Conservation (phyloP, 2,113 vertebrate genomes). For the Gopherus flavomarginatus region DNA sequence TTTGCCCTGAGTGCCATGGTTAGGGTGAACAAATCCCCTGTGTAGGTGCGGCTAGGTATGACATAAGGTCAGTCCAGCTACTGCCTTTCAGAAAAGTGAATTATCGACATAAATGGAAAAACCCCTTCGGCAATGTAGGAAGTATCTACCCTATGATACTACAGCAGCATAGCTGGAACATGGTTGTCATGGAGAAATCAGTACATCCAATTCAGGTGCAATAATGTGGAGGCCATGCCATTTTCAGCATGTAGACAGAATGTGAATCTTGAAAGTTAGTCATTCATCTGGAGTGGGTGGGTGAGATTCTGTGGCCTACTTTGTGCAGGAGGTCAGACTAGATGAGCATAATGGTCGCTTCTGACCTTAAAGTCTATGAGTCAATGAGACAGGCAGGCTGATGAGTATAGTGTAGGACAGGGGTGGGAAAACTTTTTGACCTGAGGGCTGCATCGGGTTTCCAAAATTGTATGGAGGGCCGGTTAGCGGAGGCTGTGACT, state of each 20-base stretch:
- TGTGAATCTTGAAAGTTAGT: not conserved
- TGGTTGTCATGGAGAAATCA: not conserved
- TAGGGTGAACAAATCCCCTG: not conserved
- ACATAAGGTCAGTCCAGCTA: not conserved
- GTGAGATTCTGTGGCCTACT: too few relatives aligned
- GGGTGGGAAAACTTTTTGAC: too few relatives aligned
- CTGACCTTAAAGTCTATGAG: too few relatives aligned
- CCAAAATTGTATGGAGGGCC: too few relatives aligned
- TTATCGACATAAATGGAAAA: not conserved
- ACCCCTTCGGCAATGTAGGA: not conserved
- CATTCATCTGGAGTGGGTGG: not conserved
- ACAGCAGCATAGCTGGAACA: too few relatives aligned
- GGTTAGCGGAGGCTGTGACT: too few relatives aligned
- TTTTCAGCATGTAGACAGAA: not conserved
- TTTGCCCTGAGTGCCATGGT: not conserved
- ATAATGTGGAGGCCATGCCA: not conserved
- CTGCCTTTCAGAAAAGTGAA: not conserved
- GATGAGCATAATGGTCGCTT: too few relatives aligned
- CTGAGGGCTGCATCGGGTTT: too few relatives aligned
- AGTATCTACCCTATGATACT: too few relatives aligned
- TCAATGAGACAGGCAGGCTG: too few relatives aligned
- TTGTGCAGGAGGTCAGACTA: too few relatives aligned
- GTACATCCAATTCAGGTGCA: not conserved
- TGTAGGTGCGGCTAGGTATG: not conserved
- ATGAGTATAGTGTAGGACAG: too few relatives aligned